These are phyloP conservation scores for Picathartes gymnocephalus DNA, from an alignment of 2,113 vertebrate species.

Conservation along the genomic window DNA sequence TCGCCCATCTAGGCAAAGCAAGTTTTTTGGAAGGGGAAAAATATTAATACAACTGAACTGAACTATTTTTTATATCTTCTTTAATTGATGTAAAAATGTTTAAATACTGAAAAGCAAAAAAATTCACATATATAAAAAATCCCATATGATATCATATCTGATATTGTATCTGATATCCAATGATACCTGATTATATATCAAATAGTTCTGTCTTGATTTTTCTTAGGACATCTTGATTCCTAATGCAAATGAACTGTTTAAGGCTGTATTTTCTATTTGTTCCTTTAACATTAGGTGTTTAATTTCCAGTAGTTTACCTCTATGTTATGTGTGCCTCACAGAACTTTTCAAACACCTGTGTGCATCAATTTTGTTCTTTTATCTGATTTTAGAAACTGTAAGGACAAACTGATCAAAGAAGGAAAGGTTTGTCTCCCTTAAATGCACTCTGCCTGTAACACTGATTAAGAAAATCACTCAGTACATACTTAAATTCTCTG, in stretches of 20 bases:
- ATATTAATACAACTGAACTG: background rate
- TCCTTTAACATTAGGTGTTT: background rate
- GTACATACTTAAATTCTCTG: background rate
- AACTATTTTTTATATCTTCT: background rate
- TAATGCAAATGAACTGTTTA: background rate
- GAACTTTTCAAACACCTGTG: background rate
- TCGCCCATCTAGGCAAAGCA: background rate
- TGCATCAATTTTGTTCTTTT: background rate
- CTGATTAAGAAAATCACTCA: background rate
- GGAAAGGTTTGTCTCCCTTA: background rate
- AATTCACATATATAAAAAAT: background rate
- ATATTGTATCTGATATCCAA: background rate
- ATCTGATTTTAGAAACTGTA: background rate
- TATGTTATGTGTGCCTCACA: background rate
- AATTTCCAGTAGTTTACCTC: background rate
- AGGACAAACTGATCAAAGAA: background rate
- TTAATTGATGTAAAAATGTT: background rate
- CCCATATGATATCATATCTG: background rate
- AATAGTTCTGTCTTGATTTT: background rate
- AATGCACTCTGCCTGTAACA: background rate
- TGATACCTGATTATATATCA: background rate
- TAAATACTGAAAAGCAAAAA: background rate
- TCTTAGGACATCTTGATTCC: background rate
- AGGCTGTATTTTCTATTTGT: background rate
- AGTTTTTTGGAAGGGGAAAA: fast-evolving